A percentile compares a stretch with the other conserved stretches of the same genome.
Conservation (phyloP, 2,797 vertebrate genomes). For the Ficedula albicollis region DNA sequence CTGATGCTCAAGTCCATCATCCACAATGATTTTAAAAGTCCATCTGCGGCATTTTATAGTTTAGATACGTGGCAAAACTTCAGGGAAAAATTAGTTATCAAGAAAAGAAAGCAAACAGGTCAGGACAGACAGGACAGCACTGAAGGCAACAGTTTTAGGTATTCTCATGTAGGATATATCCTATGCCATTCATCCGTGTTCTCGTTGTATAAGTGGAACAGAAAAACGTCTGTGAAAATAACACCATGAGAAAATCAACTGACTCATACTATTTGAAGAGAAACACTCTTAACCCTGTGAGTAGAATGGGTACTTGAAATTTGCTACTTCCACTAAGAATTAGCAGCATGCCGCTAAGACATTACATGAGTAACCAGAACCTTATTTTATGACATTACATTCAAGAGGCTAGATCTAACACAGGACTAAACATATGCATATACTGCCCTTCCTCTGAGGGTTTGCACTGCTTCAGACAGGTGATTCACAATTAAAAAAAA, state of each 20-base stretch:
- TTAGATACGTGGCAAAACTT: background rate
- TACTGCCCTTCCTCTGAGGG: background rate
- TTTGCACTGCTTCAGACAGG: background rate
- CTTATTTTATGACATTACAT: background rate
- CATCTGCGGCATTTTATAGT: background rate
- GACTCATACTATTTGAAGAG: background rate
- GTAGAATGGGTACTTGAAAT: background rate
- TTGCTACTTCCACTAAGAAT: background rate
- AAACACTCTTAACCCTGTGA: background rate
- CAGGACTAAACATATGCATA: background rate
- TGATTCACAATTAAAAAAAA: background rate
- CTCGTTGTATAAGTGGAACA: background rate
- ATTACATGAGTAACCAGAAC: background rate
- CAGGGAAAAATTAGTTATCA: background rate
- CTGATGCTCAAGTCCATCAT: background rate
- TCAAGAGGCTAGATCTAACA: background rate
- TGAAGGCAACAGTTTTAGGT: background rate
- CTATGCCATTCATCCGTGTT: background rate
- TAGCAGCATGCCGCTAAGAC: background rate
- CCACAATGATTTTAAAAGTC: background rate
- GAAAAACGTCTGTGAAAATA: background rate
- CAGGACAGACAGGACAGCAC: background rate
- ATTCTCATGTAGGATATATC: background rate
- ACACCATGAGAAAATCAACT: background rate
- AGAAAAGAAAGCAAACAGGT: background rate